Base-by-base conservation (phyloP, 2,888 invertebrate species). In the Acleris holmiana region DNA sequence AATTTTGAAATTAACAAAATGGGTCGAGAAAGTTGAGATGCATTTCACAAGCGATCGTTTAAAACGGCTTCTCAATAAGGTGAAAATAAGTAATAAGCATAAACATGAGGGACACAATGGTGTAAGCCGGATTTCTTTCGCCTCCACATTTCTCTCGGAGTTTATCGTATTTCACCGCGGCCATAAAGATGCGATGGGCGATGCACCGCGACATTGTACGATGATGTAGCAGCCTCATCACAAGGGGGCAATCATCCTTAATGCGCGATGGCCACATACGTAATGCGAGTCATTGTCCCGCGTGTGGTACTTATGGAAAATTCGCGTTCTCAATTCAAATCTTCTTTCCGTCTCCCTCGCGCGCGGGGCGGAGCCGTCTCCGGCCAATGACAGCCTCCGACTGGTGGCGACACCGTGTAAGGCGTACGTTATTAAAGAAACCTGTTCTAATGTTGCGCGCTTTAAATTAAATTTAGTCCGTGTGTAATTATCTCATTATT, bases 401-500 rank as follows among this genome's bases (percentile, higher is more conserved):
- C 84, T 86, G 64, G 85, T 84, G 86, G 91, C 91, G 91, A 91
- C 89, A 88, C 89, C 88, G 90, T 88, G 91, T 86, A 91, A 91
- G 92, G 93, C 91, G 91, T 91, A 88, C 86, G 92, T 90, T 90
- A 89, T 91, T 91, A 91, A 92, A 89, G 87, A 91, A 93, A 93
- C 93, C 93, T 88, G 93, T 93, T 93, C 91, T 93, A 92, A 92
- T 92, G 89, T 90, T 89, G 90, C 85, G 89, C 89, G 89, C 87
- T 89, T 92, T 91, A 91, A 93, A 93, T 93, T 93, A 91, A 93
- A 91, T 93, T 93, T 91, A 89, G 90, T 91, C 86, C 88, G 87
- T 89, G 89, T 91, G 90, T 92, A 92, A 93, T 93, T 92, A 92
- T 91, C 91, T 91, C 89, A 92, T 91, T 92, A 92, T 91, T 89